Base-by-base conservation (phyloP, 1,140 invertebrate genomes). In the Brachionus plicatilis region DNA sequence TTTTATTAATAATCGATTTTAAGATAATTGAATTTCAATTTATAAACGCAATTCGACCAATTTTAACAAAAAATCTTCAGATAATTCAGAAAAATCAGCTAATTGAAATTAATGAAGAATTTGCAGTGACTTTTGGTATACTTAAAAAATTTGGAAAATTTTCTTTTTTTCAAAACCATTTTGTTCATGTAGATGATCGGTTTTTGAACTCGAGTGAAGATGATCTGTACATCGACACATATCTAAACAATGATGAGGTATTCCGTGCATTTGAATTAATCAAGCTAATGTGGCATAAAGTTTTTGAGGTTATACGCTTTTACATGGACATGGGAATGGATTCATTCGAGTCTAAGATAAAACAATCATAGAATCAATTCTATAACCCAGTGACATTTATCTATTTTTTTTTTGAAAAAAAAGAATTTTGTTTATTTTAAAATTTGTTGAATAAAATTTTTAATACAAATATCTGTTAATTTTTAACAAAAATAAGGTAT, bases 1-100 rank as follows among this genome's bases (percentile, higher is more conserved):
- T 29, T 68, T 27, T 2, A 0, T 29, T 68, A 29, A 14, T 1
- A 72, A 33, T 56, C 3, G 20, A 56, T n/a, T 9, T 80, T 20
- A 82, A 82, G 79, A 65, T 82, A 5, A 82, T 82, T 82, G 53
- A 82, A 65, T 82, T 29, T 82, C 79, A 82, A 82, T 82, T 82
- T 65, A 47, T 82, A 82, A 82, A 60, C 17, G 79, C 79, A 20
- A 82, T 82, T 47, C 7, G 12, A 68, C 79, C 79, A 45, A 82
- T 82, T 24, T 41, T 82, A 27, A 82, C n/a, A 6, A 82, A 82
- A 68, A 82, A 82, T 65, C 43, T 82, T 43, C 65, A 82, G 27
- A 60, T 65, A 65, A 82, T 65, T 20, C 33, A 82, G 20, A 82
- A 68, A 82, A 68, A 37, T 65, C 5, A 65, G n/a, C 43, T 82